These are phyloP conservation scores for Anguilla japonica DNA, from an alignment of 2,113 vertebrate genomes.

Conservation along the genomic window DNA sequence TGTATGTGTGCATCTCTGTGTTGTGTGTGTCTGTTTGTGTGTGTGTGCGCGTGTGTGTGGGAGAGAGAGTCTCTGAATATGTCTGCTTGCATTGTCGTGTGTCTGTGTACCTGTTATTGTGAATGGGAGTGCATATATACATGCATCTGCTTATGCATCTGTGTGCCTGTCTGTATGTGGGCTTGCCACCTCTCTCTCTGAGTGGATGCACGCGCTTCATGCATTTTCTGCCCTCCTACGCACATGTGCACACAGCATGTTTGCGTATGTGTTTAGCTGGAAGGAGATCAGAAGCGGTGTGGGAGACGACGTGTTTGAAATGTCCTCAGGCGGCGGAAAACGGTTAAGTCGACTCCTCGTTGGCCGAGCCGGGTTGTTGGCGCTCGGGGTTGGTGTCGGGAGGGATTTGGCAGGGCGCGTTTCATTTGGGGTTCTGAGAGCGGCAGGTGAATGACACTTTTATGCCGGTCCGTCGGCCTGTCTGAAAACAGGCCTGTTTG, in stretches of 20 bases:
- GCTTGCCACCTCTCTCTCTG: too few relatives aligned
- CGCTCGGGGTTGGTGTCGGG: not conserved
- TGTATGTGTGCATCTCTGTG: not conserved
- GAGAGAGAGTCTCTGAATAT: not conserved
- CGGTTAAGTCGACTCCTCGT: not conserved
- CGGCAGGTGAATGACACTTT: conserved; percentile 14
- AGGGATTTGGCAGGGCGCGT: not conserved
- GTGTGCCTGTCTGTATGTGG: not conserved
- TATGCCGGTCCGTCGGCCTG: not conserved
- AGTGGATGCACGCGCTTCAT: too few relatives aligned
- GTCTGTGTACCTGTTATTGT: not conserved
- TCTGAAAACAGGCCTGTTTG: not conserved
- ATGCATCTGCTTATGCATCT: not conserved
- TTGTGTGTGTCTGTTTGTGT: not conserved
- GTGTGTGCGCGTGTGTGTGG: not conserved
- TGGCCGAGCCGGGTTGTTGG: not conserved
- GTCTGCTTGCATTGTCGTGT: not conserved
- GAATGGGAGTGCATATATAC: not conserved
- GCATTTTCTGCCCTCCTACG: too few relatives aligned
- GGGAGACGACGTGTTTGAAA: too few relatives aligned
- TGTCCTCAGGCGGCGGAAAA: not conserved
- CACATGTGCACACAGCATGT: not conserved
- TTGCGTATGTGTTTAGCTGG: not conserved
- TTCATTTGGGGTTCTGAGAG: not conserved
- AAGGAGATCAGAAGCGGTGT: too few relatives aligned